Conservation (phyloP, 2,797 vertebrate genomes). For the Triplophysa yarkandensis region DNA sequence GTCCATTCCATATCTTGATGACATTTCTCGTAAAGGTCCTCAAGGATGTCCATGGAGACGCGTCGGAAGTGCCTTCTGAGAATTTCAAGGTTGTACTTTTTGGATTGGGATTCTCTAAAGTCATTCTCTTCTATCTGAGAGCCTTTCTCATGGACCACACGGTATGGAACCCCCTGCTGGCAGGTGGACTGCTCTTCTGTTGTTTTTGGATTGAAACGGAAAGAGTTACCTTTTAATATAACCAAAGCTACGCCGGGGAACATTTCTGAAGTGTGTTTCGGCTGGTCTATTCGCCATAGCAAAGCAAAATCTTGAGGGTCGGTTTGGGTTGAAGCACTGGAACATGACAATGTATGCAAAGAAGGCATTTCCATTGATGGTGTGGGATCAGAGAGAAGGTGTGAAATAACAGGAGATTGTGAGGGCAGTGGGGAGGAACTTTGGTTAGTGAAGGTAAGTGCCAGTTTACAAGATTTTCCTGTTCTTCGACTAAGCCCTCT, state of each 20-base stretch:
- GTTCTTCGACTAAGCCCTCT: constrained; percentile 72
- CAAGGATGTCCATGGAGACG: constrained; percentile 86
- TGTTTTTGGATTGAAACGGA: constrained; percentile 78
- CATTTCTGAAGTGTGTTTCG: constrained; percentile 33
- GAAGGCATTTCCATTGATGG: constrained; percentile 17
- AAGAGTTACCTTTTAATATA: constrained; percentile 65
- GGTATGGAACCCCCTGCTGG: constrained; percentile 82
- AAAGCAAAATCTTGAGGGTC: constrained; percentile 89
- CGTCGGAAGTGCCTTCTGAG: constrained; percentile 88
- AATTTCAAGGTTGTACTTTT: constrained; percentile 82
- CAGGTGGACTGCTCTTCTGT: constrained; percentile 59
- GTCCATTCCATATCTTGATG: constrained; percentile 93
- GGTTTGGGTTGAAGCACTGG: constrained; percentile 75
- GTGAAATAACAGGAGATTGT: constrained; percentile 28
- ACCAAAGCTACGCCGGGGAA: background rate
- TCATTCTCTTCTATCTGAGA: constrained; percentile 91
- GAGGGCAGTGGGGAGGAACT: constrained; percentile 53
- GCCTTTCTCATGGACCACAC: constrained; percentile 87
- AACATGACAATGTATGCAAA: constrained; percentile 15
- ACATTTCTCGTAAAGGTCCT: constrained; percentile 95
- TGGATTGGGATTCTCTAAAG: constrained; percentile 75
- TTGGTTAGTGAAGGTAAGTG: constrained; percentile 82
- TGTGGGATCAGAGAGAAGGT: constrained; percentile 18
- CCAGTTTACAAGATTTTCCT: constrained; percentile 81
- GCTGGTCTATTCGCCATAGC: constrained; percentile 86